Evolutionary conservation across 2,888 invertebrate genomes (phyloP).

Genomic region (Synergus japonicus): DNA sequence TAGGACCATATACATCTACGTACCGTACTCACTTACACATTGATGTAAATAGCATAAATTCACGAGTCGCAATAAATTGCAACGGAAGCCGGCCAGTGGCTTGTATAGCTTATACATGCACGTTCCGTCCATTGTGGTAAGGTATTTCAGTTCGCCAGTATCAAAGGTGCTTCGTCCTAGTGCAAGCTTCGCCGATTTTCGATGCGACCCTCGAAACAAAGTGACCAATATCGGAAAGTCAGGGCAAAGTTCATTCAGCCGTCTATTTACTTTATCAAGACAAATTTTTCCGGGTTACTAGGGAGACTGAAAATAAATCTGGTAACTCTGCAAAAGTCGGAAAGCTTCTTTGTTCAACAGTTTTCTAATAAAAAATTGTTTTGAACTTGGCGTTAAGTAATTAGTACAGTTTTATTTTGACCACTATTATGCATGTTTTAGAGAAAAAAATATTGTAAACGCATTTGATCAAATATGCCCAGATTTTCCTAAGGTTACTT

Average conservation of each 20-base stretch:
- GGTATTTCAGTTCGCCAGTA: background rate
- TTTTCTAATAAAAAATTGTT: too few species aligned
- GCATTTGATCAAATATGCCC: background rate
- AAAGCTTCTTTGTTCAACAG: too few species aligned
- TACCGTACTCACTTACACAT: constrained; percentile 36
- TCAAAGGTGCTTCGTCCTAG: background rate
- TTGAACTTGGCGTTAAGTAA: too few species aligned
- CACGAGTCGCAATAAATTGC: constrained; percentile 31
- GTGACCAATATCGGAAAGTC: background rate
- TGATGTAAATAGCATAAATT: constrained; percentile 37
- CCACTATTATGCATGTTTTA: too few species aligned
- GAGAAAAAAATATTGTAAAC: too few species aligned
- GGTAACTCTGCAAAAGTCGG: too few species aligned
- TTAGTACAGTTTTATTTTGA: too few species aligned
- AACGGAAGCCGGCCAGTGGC: constrained; percentile 16
- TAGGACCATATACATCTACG: background rate
- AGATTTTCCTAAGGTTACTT: background rate
- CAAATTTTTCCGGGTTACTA: too few species aligned
- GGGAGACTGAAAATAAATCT: too few species aligned
- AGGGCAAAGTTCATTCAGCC: background rate
- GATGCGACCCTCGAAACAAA: background rate
- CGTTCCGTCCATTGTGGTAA: constrained; percentile 39
- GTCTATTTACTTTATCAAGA: too few species aligned
- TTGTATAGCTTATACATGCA: constrained; percentile 2
- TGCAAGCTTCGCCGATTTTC: constrained; percentile 19